phyloP scores from a whole-genome alignment of 1,140 invertebrate genomes.

The Ips nitidus region DNA sequence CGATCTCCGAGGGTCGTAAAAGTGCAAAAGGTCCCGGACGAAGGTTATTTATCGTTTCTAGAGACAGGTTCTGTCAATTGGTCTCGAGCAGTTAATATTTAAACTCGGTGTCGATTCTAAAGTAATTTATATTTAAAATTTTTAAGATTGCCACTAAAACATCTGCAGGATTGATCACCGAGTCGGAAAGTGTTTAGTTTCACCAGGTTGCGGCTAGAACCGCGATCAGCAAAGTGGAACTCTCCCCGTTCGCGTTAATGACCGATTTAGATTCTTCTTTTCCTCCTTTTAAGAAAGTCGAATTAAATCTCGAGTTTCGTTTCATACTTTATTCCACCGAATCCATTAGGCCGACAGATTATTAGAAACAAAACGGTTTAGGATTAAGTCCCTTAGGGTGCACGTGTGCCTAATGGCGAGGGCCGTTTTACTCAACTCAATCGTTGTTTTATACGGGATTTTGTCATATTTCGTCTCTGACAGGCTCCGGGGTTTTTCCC shows the following conservation, averaged over 20 bases:
- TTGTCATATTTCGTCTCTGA: conserved; percentile 5
- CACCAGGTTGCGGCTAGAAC: too few relatives aligned
- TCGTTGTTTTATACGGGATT: conserved; percentile 12
- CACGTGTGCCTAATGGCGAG: conserved; percentile 8
- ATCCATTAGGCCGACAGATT: conserved; percentile 3
- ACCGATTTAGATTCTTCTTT: too few relatives aligned
- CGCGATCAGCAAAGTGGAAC: too few relatives aligned
- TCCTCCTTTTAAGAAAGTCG: too few relatives aligned
- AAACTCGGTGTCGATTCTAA: not conserved
- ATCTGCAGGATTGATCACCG: too few relatives aligned
- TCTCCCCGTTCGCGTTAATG: too few relatives aligned
- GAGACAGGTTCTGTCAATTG: conserved; percentile 17
- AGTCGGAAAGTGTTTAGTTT: too few relatives aligned
- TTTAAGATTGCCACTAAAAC: too few relatives aligned
- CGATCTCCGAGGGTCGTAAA: conserved; percentile 4
- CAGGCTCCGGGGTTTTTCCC: not conserved
- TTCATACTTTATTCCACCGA: conserved; percentile 2
- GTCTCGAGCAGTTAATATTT: conserved; percentile 14
- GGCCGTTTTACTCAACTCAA: not conserved
- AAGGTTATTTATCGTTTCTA: conserved; percentile 15
- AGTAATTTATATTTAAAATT: too few relatives aligned
- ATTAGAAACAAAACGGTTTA: conserved; percentile 16
- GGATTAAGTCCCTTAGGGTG: not conserved
- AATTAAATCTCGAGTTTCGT: not conserved
- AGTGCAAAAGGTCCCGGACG: conserved; percentile 15